Evolutionary conservation across 1,140 invertebrate genomes (phyloP), one percentile per base, ranked within the genome.

Genomic region (Conus betulinus): DNA sequence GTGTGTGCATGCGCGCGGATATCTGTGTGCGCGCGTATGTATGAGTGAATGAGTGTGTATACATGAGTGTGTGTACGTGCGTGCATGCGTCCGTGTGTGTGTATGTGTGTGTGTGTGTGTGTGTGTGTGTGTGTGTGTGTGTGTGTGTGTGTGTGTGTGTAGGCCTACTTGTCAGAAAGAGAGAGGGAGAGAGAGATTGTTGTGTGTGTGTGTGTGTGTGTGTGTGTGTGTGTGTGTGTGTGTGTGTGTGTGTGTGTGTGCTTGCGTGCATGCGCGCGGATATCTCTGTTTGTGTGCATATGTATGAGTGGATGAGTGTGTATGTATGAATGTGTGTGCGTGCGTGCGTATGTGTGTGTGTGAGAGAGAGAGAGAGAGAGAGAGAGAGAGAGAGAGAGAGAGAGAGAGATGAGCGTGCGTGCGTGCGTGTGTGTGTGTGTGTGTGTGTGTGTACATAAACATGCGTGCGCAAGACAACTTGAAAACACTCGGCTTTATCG

Each of bases 221-320:
- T 74, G 15, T 74, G 71, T 20, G 13, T 1, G 13, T 20, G 17
- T 39, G n/a, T 74, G 71, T 74, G 15, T n/a, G 71, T 74, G 15
- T n/a, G 15, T 74, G 71, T 74, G 71, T 74, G 71, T n/a, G 71
- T 74, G 71, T 74, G 71, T 74, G 71, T 74, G 71, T n/a, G 71
- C n/a, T 8, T 74, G 71, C n/a, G 71, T 23, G 17, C 71, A 23
- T 25, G 71, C 71, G n/a, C 71, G 17, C 71, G 71, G 10, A 20
- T 63, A 63, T 63, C 11, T 63, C 3, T 74, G 15, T n/a, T 17
- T 74, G 71, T 74, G 71, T 7, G 6, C n/a, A 6, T 74, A 23
- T 74, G 71, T 74, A 23, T 74, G 71, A 8, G 71, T n/a, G 71
- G 1, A 23, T n/a, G 71, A 8, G 17, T n/a, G 71, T 74, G 71